Evolutionary conservation across 2,797 vertebrate species (phyloP).

Genomic region (Artibeus jamaicensis): DNA sequence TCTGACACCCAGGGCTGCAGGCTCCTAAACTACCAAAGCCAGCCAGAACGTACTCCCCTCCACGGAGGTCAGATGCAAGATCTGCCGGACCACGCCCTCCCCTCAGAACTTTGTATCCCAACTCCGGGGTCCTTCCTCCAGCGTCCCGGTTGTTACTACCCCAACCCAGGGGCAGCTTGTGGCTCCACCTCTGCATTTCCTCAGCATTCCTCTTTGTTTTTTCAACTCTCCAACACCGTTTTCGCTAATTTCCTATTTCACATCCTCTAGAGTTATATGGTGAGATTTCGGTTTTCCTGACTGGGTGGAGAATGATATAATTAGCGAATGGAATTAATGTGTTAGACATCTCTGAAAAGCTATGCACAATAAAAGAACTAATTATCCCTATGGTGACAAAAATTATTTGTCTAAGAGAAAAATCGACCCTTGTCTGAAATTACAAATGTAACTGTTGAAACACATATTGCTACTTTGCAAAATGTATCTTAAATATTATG

Average conservation of each 20-base stretch:
- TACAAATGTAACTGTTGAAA: background rate
- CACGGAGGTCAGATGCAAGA: no score
- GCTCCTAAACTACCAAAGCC: background rate
- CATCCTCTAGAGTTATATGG: background rate
- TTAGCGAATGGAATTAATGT: background rate
- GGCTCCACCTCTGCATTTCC: background rate
- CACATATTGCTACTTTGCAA: background rate
- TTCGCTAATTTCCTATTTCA: background rate
- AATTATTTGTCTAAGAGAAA: constrained; percentile 17
- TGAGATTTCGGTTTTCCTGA: background rate
- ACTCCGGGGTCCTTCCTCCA: background rate
- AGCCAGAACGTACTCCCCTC: background rate
- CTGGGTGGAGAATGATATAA: background rate
- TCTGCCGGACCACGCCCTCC: no score
- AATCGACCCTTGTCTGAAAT: background rate
- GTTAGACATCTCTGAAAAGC: background rate
- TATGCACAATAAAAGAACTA: background rate
- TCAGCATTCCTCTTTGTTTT: background rate
- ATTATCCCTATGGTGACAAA: background rate
- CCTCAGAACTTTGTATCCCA: background rate
- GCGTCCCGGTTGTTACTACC: background rate
- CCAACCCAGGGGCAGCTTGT: accelerated
- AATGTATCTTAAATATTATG: background rate
- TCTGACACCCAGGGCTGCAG: background rate
- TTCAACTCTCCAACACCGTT: background rate